Conservation (phyloP, 1,140 invertebrate genomes). For the Drosophila micromelanica region DNA sequence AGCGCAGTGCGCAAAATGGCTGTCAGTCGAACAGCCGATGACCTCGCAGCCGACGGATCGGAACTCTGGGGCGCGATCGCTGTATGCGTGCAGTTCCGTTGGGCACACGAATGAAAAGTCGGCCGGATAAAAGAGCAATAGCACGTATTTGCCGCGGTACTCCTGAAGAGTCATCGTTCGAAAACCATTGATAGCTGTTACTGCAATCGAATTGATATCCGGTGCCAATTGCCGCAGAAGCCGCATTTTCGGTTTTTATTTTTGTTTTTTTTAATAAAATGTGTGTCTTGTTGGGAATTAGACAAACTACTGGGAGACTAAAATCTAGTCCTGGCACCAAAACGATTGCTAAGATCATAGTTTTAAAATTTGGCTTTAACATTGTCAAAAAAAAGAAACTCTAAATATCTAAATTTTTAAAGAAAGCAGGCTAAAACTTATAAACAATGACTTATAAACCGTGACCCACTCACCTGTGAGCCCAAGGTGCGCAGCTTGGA, state of each 20-base stretch:
- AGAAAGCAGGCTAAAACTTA: too few relatives aligned
- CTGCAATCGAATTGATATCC: slow-evolving; percentile 90
- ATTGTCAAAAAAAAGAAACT: too few relatives aligned
- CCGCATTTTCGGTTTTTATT: neutral
- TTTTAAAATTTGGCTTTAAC: neutral
- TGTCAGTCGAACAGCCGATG: slow-evolving; percentile 94
- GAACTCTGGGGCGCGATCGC: slow-evolving; percentile 93
- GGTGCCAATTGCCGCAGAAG: slow-evolving; percentile 87
- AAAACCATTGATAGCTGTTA: slow-evolving; percentile 95
- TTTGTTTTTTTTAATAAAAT: neutral
- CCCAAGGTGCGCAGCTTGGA: slow-evolving; percentile 89
- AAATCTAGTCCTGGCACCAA: neutral
- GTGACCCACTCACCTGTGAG: slow-evolving; percentile 82
- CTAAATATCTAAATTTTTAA: too few relatives aligned
- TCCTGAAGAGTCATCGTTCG: slow-evolving; percentile 93
- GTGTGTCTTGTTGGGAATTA: neutral
- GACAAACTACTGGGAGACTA: neutral
- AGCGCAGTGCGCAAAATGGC: slow-evolving; percentile 94
- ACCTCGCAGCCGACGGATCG: slow-evolving; percentile 92
- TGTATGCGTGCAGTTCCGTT: slow-evolving; percentile 97
- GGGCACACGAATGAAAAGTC: slow-evolving; percentile 98
- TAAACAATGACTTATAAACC: too few relatives aligned
- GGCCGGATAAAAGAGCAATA: slow-evolving; percentile 98
- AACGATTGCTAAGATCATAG: slow-evolving; percentile 5
- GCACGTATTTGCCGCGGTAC: slow-evolving; percentile 97